Conservation (phyloP, 1,140 invertebrate genomes). For the Lamellibrachia luymesi region DNA sequence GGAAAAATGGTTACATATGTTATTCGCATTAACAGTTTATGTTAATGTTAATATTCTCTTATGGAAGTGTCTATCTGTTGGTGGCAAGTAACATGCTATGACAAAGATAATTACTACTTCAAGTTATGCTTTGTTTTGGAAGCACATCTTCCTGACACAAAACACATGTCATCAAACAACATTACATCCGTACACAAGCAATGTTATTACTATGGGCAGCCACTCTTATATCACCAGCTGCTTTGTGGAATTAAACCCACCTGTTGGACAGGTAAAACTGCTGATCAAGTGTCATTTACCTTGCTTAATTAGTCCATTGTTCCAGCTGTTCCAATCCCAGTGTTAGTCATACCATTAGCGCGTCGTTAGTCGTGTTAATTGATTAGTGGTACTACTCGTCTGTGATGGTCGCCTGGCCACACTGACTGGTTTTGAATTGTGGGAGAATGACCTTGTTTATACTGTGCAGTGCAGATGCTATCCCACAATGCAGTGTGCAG, state of each 20-base stretch:
- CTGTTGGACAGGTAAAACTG: background rate
- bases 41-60: background rate
- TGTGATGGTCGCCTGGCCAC: background rate
- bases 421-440: background rate
- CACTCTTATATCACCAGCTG: background rate
- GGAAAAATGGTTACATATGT: background rate
- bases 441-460: constrained; percentile 4
- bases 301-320: constrained; percentile 5
- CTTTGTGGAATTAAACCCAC: background rate
- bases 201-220: background rate
- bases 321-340: background rate
- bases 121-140: background rate
- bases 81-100: background rate
- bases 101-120: background rate
- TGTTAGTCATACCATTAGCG: background rate
- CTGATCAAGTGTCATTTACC: background rate
- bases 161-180: background rate
- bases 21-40: background rate
- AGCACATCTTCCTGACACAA: background rate
- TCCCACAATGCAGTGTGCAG: background rate
- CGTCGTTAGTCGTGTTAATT: background rate
- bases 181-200: background rate
- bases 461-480: background rate
- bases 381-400: background rate
- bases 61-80: background rate